phyloP scores from a whole-genome alignment of 2,797 vertebrate genomes.

The Gobio occitaniae region DNA sequence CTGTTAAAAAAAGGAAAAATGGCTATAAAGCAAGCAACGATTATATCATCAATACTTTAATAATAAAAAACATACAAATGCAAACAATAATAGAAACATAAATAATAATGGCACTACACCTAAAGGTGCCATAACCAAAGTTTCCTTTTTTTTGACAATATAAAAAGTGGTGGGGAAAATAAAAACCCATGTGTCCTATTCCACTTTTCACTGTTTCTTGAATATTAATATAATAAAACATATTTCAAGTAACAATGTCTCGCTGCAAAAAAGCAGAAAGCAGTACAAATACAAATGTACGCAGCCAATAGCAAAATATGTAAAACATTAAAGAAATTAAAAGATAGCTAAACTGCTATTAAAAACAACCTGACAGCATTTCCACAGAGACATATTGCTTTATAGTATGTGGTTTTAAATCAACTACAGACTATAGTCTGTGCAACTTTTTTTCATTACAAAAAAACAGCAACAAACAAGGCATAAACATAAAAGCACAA shows the following conservation, averaged over 20 bases:
- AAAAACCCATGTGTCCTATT: background rate
- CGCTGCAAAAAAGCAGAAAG: background rate
- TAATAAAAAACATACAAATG: conserved; percentile 38
- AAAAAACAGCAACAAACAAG: conserved; percentile 12
- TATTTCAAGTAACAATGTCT: conserved; percentile 43
- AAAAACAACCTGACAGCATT: conserved; percentile 3
- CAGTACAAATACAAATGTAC: conserved; percentile 34
- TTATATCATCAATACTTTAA: conserved; percentile 10
- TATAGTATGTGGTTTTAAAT: conserved; percentile 39
- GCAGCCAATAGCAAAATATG: conserved; percentile 67
- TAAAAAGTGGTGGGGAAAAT: background rate
- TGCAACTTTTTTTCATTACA: background rate
- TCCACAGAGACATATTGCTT: conserved; percentile 49
- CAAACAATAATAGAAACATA: conserved; percentile 49
- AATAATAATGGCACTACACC: conserved; percentile 44
- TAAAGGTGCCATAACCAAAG: conserved; percentile 24
- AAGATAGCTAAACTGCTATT: background rate
- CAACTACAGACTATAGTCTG: background rate
- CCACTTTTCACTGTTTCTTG: background rate
- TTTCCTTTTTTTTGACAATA: background rate
- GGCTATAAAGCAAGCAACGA: background rate
- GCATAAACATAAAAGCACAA: background rate
- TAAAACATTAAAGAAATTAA: conserved; percentile 60
- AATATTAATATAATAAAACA: conserved; percentile 36
- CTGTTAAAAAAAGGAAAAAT: background rate